A percentile compares a stretch with the other conserved stretches of the same genome.
Evolutionary conservation across 2,113 vertebrate genomes (phyloP).

Genomic region (Anthoscopus minutus): DNA sequence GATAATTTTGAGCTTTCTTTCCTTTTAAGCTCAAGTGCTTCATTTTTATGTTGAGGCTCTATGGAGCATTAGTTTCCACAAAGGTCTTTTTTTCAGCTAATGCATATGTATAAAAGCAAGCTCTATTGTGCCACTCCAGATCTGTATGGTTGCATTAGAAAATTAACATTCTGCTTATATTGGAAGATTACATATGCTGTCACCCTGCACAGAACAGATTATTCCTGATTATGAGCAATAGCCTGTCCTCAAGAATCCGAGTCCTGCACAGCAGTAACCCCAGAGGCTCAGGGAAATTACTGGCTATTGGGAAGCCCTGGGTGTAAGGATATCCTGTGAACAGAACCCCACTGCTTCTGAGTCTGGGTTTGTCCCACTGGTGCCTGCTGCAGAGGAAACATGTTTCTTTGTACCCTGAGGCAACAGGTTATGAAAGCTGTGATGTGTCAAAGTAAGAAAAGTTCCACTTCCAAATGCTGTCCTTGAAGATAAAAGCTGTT

Average conservation of each 20-base stretch:
- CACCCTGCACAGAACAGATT: not conserved
- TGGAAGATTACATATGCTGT: not conserved
- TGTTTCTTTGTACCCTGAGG: not conserved
- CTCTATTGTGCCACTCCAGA: not conserved
- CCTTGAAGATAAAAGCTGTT: not conserved
- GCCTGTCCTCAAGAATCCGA: not conserved
- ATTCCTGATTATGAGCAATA: not conserved
- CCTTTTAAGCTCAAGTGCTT: slow-evolving; percentile 8
- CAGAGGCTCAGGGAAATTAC: not conserved
- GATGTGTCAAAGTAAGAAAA: not conserved
- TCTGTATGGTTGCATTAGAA: not conserved
- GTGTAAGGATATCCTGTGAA: not conserved
- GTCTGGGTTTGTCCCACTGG: not conserved
- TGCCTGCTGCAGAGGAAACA: not conserved
- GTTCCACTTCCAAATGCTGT: not conserved
- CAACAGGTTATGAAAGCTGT: not conserved
- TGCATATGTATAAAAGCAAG: slow-evolving; percentile 2
- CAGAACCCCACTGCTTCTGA: not conserved
- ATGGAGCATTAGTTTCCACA: not conserved
- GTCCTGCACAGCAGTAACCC: not conserved
- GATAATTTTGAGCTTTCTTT: not conserved
- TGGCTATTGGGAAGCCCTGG: fast-evolving
- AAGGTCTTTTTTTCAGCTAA: not conserved
- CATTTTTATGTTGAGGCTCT: not conserved
- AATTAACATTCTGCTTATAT: slow-evolving; percentile 9